Evolutionary conservation across 2,113 vertebrate species (phyloP), one percentile per base, ranked within the genome.

Genomic region (Ceuthmochares aereus): DNA sequence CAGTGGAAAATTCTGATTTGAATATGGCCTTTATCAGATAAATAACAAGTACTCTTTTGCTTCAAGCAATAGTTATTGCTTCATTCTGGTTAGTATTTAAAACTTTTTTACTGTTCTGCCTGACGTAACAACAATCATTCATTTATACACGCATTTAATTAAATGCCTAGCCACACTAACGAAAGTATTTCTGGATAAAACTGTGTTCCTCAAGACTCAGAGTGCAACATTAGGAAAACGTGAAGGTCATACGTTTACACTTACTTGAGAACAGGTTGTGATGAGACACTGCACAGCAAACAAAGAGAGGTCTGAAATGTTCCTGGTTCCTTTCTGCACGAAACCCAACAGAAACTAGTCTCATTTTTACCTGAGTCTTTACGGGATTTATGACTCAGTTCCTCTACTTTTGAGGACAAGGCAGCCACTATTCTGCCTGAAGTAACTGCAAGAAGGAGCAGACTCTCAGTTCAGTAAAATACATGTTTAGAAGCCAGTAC

Each of bases 1-100:
- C 54, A 89, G 54, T 86, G 70, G 81, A 89, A 85, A 94, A 77
- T 47, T 77, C 54, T 72, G 47, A 67, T 82, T 85, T 94, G 76
- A 94, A 77, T 85, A 62, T 21, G 59, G 75, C 11, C 64, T 89
- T 89, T 82, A 89, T 78, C 59, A 73, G 64, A 40, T 18, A 85
- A 85, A 56, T 58, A 45, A 85, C 40, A 72, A 82, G 59, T 21
- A 56, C 5, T 62, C 43, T 52, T 72, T 95, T 55, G 81, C 56
- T 55, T 93, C 66, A 74, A 64, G 36, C 18, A 70, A 81, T 11
- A 30, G 15, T 72, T 91, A 84, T 25, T 91, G 60, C 69, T 78
- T 89, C 36, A 0, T 43, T 84, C 76, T 81, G n/a, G 55, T 70
- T 55, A 43, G 14, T 25, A 66, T 77, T 89, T 87, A 14, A 63